These are phyloP conservation scores for Hedychridium roseum DNA, from an alignment of 2,888 invertebrate genomes.

Conservation along the genomic window DNA sequence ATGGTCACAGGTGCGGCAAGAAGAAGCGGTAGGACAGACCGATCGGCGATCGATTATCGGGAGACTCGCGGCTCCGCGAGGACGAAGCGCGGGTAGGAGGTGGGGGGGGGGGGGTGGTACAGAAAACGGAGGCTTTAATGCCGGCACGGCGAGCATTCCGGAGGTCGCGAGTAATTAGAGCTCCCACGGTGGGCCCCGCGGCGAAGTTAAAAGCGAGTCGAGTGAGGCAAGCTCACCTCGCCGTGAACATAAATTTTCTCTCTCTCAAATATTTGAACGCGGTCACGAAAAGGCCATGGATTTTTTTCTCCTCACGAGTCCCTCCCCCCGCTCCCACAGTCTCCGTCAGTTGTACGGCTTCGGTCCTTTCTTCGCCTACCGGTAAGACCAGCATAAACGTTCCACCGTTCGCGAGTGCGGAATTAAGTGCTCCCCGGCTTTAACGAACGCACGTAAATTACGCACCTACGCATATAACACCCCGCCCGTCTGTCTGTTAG, in stretches of 20 bases:
- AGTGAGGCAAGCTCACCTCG: slow-evolving; percentile 8
- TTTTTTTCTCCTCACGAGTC: slow-evolving; percentile 4
- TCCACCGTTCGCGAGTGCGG: too few species aligned
- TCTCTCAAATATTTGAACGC: slow-evolving; percentile 39
- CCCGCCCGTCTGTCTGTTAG: slow-evolving; percentile 3
- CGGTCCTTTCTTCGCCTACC: slow-evolving; percentile 1
- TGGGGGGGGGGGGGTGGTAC: too few species aligned
- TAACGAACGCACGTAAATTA: slow-evolving; percentile 28
- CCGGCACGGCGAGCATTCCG: slow-evolving; percentile 15
- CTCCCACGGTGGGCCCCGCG: slow-evolving; percentile 21
- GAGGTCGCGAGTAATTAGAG: slow-evolving; percentile 35
- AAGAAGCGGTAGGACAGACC: too few species aligned
- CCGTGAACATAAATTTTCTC: slow-evolving; percentile 23
- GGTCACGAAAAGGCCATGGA: slow-evolving; percentile 12
- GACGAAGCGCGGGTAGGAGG: too few species aligned
- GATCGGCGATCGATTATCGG: too few species aligned
- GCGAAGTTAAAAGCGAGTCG: slow-evolving; percentile 29
- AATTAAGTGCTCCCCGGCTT: slow-evolving; percentile 18
- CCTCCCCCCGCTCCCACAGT: neutral
- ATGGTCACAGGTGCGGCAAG: too few species aligned
- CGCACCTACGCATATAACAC: slow-evolving; percentile 15
- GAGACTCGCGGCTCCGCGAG: slow-evolving; percentile 4
- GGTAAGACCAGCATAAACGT: slow-evolving; percentile 13
- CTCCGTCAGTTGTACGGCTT: too few species aligned
- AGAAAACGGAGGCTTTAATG: slow-evolving; percentile 17